Conservation (phyloP, 2,888 invertebrate species). For the Acleris cristana region DNA sequence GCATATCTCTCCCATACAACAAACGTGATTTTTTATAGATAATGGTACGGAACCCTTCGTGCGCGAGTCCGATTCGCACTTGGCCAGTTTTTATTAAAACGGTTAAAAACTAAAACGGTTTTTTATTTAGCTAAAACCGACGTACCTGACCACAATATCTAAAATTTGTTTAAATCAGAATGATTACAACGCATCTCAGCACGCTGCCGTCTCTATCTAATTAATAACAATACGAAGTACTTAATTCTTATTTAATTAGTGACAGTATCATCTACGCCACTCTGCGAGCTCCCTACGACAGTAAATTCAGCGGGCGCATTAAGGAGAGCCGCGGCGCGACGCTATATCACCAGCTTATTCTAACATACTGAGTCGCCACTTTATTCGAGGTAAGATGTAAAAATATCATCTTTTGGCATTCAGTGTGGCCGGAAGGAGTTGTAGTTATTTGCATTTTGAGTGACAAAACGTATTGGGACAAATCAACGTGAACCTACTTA, state of each 20-base stretch:
- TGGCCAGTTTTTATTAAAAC: no score
- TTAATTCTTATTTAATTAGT: neutral
- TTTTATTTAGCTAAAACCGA: no score
- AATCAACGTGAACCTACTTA: no score
- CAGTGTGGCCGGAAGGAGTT: neutral
- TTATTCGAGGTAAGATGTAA: constrained; percentile 4
- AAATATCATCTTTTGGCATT: neutral
- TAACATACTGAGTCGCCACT: constrained; percentile 10
- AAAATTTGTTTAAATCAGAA: no score
- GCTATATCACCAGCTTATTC: constrained; percentile 30
- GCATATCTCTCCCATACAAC: no score
- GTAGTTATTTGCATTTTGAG: neutral
- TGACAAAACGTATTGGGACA: neutral
- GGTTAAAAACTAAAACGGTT: no score
- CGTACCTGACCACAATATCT: no score
- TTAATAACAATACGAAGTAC: neutral
- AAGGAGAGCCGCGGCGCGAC: constrained; percentile 17
- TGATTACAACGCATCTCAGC: no score
- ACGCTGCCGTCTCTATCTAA: no score
- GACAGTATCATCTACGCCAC: neutral
- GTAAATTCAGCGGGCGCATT: constrained; percentile 12
- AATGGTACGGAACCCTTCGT: no score
- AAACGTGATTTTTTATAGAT: no score
- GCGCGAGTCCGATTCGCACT: no score
- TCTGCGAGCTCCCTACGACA: constrained; percentile 1